phyloP scores from a whole-genome alignment of 2,797 vertebrate genomes.

The Poeciliopsis turneri region DNA sequence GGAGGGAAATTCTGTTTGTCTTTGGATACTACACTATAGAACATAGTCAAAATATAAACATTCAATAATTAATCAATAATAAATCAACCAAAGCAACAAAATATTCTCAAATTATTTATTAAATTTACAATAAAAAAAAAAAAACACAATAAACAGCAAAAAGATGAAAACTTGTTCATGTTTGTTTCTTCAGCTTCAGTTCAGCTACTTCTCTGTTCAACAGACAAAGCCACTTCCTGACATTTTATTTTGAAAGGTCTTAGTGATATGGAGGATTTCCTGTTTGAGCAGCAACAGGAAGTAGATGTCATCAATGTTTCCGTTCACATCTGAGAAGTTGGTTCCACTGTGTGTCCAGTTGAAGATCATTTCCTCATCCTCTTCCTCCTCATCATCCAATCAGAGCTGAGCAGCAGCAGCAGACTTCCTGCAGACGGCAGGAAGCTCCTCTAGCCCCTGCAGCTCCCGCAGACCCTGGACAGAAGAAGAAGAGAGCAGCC shows the following conservation, averaged over 20 bases:
- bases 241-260: slow-evolving; percentile 3
- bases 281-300: not conserved
- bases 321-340: not conserved
- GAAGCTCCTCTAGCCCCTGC: slow-evolving; percentile 85
- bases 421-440: slow-evolving; percentile 37
- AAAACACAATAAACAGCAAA: not conserved
- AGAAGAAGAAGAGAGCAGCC: slow-evolving; percentile 10
- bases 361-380: not conserved
- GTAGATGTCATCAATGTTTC: not conserved
- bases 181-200: not conserved
- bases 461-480: slow-evolving; percentile 87
- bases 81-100: not conserved
- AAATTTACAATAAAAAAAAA: not conserved
- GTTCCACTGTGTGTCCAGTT: not conserved
- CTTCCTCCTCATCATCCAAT: not conserved
- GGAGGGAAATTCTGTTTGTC: too few relatives aligned
- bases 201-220: not conserved
- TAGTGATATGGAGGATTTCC: not conserved
- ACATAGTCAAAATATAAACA: too few relatives aligned
- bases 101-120: not conserved
- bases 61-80: not conserved
- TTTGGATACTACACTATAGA: too few relatives aligned
- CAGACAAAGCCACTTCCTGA: not conserved
- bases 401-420: not conserved
- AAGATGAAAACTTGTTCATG: not conserved